A percentile compares a stretch with the other conserved stretches of the same genome.
phyloP scores from a whole-genome alignment of 1,140 invertebrate species.

The Parapsyche elsis region DNA sequence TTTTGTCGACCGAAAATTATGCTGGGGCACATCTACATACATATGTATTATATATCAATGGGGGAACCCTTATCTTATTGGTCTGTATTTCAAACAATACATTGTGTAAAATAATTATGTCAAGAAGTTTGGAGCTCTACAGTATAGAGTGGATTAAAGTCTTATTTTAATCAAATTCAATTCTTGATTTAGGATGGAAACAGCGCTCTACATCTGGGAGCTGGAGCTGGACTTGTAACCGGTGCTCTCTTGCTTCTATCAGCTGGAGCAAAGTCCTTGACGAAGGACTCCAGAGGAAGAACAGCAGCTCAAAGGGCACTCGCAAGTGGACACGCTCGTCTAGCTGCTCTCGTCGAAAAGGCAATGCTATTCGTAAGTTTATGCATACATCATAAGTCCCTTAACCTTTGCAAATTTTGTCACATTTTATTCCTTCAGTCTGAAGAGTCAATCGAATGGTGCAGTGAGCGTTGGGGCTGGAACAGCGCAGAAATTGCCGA shows the following conservation, averaged over 20 bases:
- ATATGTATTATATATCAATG: too few species aligned
- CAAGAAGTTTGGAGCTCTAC: too few species aligned
- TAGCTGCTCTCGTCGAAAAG: conserved; percentile 48
- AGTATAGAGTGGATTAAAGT: neutral
- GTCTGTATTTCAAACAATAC: too few species aligned
- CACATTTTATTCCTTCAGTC: conserved; percentile 40
- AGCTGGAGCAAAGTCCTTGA: conserved; percentile 71
- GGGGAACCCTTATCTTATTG: too few species aligned
- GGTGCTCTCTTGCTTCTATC: conserved; percentile 75
- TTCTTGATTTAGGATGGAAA: conserved; percentile 70
- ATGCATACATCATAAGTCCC: neutral
- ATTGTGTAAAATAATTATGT: too few species aligned
- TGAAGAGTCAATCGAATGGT: conserved; percentile 52
- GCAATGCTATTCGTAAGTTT: conserved; percentile 51
- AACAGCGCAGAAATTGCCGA: conserved; percentile 43
- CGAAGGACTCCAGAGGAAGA: conserved; percentile 68
- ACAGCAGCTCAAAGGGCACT: conserved; percentile 50
- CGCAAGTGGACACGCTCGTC: conserved; percentile 41
- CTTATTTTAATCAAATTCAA: too few species aligned
- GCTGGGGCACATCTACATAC: too few species aligned
- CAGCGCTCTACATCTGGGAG: conserved; percentile 76
- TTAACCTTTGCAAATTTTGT: too few species aligned
- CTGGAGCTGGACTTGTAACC: conserved; percentile 72
- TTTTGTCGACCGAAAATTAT: too few species aligned
- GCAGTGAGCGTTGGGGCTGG: conserved; percentile 50